Evolutionary conservation across 2,888 invertebrate species (phyloP), one percentile per base, ranked within the genome.

Genomic region (Hydriomena furcata): DNA sequence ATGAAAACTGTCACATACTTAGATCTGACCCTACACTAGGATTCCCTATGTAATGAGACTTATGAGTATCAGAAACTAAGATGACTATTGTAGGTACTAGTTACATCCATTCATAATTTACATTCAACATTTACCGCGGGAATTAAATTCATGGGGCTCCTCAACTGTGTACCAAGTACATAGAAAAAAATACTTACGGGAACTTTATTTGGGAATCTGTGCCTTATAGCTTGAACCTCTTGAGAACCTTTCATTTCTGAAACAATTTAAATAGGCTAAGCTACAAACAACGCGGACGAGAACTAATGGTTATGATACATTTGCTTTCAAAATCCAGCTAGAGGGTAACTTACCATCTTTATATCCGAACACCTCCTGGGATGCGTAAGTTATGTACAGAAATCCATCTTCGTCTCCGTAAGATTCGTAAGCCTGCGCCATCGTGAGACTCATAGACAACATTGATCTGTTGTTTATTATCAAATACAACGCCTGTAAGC

Each of bases 341-440:
- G n/a, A n/a, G 4, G 4, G 17, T 17, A 4, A 58, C 80, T 78
- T 57, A 84, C 89, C 84, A 65, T 88, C 85, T 61, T 88, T 80
- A 52, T 84, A 91, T 7, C 97, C 97, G 76, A 97, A 97, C 63
- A 95, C 95, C 88, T 97, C 97, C 85, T 97, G 97, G 13, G 96
- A 96, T 0, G 97, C 96, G 73, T 97, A 97, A 0, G 96, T 96
- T 68, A 97, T 93, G 78, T 97, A 97, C 0, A 97, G 92, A 73
- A 96, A 97, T 0, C 97, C 97, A 76, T 97, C 97, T 21, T 94
- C 94, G 60, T 95, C 95, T 35, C 93, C 92, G 65, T 95, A 93
- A 53, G 94, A 93, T 25, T 93, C 92, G 81, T 97, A 96, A 0
- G 96, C 93, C 79, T 97, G 96, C 0, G 94, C 93, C 85, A 97